Evolutionary conservation across 2,113 vertebrate genomes (phyloP).

Genomic region (Lophura nycthemera): DNA sequence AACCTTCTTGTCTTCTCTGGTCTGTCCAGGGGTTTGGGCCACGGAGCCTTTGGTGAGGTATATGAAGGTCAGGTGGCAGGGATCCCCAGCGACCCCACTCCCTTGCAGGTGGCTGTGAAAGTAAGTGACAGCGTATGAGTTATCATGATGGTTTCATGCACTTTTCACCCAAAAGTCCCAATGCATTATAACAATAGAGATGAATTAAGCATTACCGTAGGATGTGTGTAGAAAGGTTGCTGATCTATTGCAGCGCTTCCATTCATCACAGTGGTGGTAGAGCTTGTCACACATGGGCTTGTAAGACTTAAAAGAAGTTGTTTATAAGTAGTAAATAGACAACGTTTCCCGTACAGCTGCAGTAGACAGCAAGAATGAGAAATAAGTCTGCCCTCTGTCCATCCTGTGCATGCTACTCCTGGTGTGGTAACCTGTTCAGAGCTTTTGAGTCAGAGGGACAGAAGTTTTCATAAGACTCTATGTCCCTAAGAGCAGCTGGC

Average conservation of each 20-base stretch:
- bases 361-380: not conserved
- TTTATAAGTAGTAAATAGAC: not conserved
- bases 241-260: not conserved
- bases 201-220: not conserved
- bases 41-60: conserved; percentile 97
- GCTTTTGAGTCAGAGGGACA: not conserved
- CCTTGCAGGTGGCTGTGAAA: conserved; percentile 98
- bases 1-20: conserved; percentile 65
- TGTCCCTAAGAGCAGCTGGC: not conserved
- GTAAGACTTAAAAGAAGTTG: not conserved
- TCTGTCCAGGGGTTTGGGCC: conserved; percentile 91
- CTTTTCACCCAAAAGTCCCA: conserved; percentile 29
- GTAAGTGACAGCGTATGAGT: conserved; percentile 78
- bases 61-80: conserved; percentile 96
- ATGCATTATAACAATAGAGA: conserved; percentile 21
- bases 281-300: not conserved
- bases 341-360: not conserved
- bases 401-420: not conserved
- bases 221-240: not conserved
- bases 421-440: not conserved
- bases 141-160: conserved; percentile 35
- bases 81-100: conserved; percentile 90
- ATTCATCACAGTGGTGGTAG: not conserved
- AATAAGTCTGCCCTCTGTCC: not conserved
- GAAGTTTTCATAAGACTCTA: not conserved